These are phyloP conservation scores for Dendrolimus punctatus DNA, from an alignment of 1,140 invertebrate species.

Conservation along the genomic window DNA sequence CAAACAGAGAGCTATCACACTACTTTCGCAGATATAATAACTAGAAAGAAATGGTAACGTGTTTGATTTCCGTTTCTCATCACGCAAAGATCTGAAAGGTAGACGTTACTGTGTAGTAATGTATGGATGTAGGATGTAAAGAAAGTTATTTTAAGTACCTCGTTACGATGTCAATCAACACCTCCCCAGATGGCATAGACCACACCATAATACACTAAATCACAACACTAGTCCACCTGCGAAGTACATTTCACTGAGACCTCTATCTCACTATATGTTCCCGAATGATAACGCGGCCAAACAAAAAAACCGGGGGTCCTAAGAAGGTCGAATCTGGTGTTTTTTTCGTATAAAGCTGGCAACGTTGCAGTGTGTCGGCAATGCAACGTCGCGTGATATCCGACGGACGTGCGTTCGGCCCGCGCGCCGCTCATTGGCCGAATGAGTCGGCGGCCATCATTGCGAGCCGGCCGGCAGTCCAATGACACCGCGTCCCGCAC, in stretches of 20 bases:
- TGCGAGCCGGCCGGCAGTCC: constrained; percentile 42
- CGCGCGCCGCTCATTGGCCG: constrained; percentile 61
- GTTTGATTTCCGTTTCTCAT: too few relatives aligned
- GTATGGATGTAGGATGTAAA: too few relatives aligned
- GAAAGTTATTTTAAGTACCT: constrained; percentile 30
- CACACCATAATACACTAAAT: constrained; percentile 65
- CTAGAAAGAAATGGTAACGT: too few relatives aligned
- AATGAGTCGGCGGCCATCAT: constrained; percentile 63
- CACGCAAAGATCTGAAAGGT: too few relatives aligned
- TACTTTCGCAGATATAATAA: too few relatives aligned
- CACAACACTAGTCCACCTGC: constrained; percentile 51
- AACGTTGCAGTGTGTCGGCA: constrained; percentile 39
- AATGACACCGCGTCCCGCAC: constrained; percentile 61
- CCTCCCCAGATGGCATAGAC: constrained; percentile 60
- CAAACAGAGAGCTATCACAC: too few relatives aligned
- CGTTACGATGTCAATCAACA: constrained; percentile 60
- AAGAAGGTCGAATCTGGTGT: constrained; percentile 69
- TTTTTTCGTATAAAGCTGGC: constrained; percentile 64
- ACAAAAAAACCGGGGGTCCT: constrained; percentile 67
- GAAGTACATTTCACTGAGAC: constrained; percentile 40
- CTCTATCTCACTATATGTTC: constrained; percentile 49
- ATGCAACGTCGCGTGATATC: constrained; percentile 1
- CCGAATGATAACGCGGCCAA: constrained; percentile 66
- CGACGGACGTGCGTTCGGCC: constrained; percentile 63
- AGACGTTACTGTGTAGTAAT: too few relatives aligned